Conservation (phyloP, 2,888 invertebrate species). For the Gortyna flavago region DNA sequence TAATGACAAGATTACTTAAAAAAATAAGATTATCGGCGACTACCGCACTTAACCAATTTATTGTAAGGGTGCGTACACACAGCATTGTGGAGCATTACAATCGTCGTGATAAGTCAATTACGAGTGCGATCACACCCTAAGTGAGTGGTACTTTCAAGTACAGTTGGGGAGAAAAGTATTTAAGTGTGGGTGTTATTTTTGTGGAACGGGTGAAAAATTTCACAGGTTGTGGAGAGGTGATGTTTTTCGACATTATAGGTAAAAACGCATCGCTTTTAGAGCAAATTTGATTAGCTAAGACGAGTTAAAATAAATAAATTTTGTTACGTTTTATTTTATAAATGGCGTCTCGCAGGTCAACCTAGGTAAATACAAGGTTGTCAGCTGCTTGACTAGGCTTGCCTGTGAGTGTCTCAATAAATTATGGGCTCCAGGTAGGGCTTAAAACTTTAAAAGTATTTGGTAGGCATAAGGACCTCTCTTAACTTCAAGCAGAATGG, state of each 20-base stretch:
- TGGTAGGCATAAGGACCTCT: background rate
- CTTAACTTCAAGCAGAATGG: background rate
- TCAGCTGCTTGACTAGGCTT: too few relatives aligned
- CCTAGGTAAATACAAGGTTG: too few relatives aligned
- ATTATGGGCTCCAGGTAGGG: too few relatives aligned
- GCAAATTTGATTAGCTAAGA: background rate
- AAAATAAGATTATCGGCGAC: conserved; percentile 73
- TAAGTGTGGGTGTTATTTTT: background rate
- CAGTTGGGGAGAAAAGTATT: conserved; percentile 64
- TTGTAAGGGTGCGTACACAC: conserved; percentile 73
- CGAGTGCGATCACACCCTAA: conserved; percentile 83
- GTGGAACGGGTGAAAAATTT: background rate
- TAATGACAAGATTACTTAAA: conserved; percentile 60
- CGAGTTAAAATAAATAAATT: background rate
- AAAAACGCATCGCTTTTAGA: background rate
- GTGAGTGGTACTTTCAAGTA: conserved; percentile 71
- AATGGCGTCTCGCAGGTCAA: too few relatives aligned
- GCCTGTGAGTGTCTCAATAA: too few relatives aligned
- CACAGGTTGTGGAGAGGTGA: background rate
- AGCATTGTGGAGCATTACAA: conserved; percentile 75
- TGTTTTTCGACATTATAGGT: background rate
- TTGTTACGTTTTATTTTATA: too few relatives aligned
- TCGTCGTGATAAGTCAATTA: conserved; percentile 88
- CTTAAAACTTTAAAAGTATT: background rate
- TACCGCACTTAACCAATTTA: conserved; percentile 82